Base-by-base conservation (phyloP, 2,797 vertebrate species). In the Apogon hyalosoma region DNA sequence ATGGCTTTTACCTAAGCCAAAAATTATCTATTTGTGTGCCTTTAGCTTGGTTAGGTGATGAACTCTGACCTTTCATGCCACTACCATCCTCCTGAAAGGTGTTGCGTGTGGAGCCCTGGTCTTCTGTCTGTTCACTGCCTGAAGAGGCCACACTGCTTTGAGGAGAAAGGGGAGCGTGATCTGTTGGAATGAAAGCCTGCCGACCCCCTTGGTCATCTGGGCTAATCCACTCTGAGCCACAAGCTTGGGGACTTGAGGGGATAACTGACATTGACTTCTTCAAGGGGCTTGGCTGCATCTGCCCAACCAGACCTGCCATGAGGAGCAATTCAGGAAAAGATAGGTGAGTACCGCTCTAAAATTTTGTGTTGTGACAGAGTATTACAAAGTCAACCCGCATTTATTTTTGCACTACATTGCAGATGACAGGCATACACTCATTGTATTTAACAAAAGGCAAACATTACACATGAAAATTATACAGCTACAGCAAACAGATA, bases 81-180 rank as follows among this genome's bases (percentile, higher is more conserved):
- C 97, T 98, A 81, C 96, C 96, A 0, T 98, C 97, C 87, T 98
- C 97, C 82, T 97, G 96, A 88, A 98, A 98, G 67, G 95, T 96
- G 91, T 98, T 98, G 62, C 97, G 95, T 24, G 89, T 76, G 41
- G 93, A 93, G 50, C 93, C 86, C 79, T 95, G 93, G 31, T 98
- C 97, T 84, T 98, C 97, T 0, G 96, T 96, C 92, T 97, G 96
- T 82, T 98, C 97, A 6, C 97, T 98, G 87, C 97, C 97, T 0
- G 97, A 98, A 15, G 97, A 98, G n/a, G 97, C 96, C 60, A 97
- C 95, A 18, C 97, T 98, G 92, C 97, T 97, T 92, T 98, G 97
- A 7, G 97, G 97, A 0, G 97, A 98, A 47, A 98, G 95, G 16
- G 97, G 96, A 0, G 96, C 96, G 1, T 97, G 97, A 71, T 97